These are phyloP conservation scores for Autographa gamma DNA, from an alignment of 2,888 invertebrate species.

Conservation along the genomic window DNA sequence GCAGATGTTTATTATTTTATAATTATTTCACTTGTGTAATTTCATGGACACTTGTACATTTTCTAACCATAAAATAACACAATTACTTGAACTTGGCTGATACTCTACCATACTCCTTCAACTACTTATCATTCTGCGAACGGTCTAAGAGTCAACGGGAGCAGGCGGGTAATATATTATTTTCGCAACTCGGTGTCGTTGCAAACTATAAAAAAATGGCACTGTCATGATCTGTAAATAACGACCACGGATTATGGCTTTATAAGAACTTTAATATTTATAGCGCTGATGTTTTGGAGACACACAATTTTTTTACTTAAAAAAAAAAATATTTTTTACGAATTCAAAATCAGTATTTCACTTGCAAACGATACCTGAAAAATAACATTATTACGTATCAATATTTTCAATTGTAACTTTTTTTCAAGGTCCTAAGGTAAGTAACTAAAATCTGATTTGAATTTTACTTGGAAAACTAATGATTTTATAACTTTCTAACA, in stretches of 20 bases:
- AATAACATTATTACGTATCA: too few species aligned
- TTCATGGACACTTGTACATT: too few species aligned
- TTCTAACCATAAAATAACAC: neutral
- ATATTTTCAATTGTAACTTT: too few species aligned
- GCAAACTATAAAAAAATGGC: constrained; percentile 37
- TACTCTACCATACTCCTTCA: constrained; percentile 18
- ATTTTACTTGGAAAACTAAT: too few species aligned
- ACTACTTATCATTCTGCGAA: constrained; percentile 43
- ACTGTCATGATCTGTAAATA: constrained; percentile 29
- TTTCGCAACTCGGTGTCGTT: constrained; percentile 28
- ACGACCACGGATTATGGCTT: constrained; percentile 9
- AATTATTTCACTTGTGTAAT: too few species aligned
- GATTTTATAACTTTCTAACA: too few species aligned
- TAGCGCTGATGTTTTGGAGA: neutral
- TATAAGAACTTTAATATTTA: neutral
- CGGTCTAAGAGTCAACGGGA: constrained; percentile 42
- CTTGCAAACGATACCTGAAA: too few species aligned
- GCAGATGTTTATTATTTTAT: too few species aligned
- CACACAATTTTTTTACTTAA: neutral
- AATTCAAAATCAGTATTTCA: too few species aligned
- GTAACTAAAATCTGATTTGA: too few species aligned
- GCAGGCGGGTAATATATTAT: constrained; percentile 35
- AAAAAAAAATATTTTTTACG: too few species aligned
- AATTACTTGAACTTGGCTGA: constrained; percentile 12
- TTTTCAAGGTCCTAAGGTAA: too few species aligned